A percentile compares a stretch with the other conserved stretches of the same genome.
phyloP scores from a whole-genome alignment of 2,797 vertebrate genomes.

The Spinibarbus caldwelli region DNA sequence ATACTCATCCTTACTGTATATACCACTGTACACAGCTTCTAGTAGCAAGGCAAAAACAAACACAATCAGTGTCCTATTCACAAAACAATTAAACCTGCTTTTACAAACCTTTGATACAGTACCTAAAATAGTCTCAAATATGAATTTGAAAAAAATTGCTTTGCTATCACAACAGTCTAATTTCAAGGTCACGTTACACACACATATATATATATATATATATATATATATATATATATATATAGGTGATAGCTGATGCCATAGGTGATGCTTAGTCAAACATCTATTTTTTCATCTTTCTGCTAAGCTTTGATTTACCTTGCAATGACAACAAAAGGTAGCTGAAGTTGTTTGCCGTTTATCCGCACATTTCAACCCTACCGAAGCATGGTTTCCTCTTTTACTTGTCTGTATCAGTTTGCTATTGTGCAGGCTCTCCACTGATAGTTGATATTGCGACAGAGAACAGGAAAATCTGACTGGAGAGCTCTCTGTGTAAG shows the following conservation, averaged over 20 bases:
- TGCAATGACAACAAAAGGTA: neutral
- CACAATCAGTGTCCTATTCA: neutral
- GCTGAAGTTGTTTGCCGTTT: neutral
- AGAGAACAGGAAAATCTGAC: neutral
- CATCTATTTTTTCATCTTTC: neutral
- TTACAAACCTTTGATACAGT: neutral
- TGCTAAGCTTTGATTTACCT: neutral
- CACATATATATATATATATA: too few species aligned
- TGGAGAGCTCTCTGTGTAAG: conserved; percentile 24
- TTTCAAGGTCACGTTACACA: neutral
- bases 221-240: too few species aligned
- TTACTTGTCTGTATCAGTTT: neutral
- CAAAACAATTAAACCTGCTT: neutral
- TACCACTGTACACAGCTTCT: conserved; percentile 6
- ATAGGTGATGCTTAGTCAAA: neutral
- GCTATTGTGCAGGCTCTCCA: neutral
- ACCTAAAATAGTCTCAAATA: neutral
- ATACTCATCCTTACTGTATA: conserved; percentile 19
- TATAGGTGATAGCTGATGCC: too few species aligned
- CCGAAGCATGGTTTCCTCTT: neutral
- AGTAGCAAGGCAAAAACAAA: neutral
- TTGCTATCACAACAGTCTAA: neutral
- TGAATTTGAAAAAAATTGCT: neutral
- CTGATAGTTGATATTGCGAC: conserved; percentile 6
- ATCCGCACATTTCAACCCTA: neutral